phyloP scores from a whole-genome alignment of 2,888 invertebrate genomes.

The Caenorhabditis imperialis region DNA sequence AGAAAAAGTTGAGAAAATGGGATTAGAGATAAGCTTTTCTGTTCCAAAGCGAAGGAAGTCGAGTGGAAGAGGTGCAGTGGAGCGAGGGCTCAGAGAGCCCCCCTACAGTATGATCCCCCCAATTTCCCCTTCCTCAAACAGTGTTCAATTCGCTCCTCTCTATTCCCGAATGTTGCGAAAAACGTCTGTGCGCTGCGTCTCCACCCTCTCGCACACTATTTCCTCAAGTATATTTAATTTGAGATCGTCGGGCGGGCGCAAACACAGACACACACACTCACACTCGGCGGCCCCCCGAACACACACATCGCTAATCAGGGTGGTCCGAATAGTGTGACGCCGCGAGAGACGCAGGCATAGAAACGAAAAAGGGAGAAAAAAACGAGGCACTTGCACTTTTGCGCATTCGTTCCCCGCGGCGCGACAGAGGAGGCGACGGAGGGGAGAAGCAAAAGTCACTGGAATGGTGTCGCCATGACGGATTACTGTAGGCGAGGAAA shows the following conservation, averaged over 20 bases:
- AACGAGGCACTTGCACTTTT: constrained; percentile 31
- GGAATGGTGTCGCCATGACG: constrained; percentile 35
- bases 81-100: not conserved
- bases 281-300: constrained; percentile 11
- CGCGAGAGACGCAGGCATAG: constrained; percentile 9
- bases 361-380: constrained; percentile 14
- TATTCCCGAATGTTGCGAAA: constrained; percentile 34
- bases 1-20: constrained; percentile 37
- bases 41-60: not conserved
- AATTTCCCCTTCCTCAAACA: too few relatives aligned
- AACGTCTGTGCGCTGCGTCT: constrained; percentile 29
- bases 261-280: not conserved
- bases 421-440: not conserved
- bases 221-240: constrained; percentile 24
- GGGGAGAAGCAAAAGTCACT: not conserved
- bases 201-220: not conserved
- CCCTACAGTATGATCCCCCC: too few relatives aligned
- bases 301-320: constrained; percentile 27
- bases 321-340: not conserved
- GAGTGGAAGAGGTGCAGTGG: constrained; percentile 18
- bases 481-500: not conserved
- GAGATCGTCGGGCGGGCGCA: constrained; percentile 9
- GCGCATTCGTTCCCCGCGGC: constrained; percentile 9
- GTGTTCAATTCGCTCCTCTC: not conserved
- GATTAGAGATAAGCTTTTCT: constrained; percentile 25